Percentiles rank a stretch among this genome's conserved stretches.
Evolutionary conservation across 92 coral and sea anemone species (phyloP).

Genomic region (Porites evermanni): DNA sequence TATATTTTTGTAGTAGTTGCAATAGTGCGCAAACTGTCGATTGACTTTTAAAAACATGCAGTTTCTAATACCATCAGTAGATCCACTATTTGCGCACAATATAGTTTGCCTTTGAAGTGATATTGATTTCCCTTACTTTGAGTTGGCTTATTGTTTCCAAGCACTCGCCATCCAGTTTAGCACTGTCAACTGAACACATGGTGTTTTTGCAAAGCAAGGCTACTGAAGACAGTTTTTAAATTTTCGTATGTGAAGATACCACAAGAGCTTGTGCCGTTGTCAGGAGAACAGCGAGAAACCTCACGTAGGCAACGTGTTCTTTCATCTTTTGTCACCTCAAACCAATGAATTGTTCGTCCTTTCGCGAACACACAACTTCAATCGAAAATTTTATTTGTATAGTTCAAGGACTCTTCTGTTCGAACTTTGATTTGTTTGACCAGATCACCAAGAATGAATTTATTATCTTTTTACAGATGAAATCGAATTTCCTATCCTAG

Average conservation of each 20-base stretch:
- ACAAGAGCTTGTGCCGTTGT: slow-evolving; percentile 21
- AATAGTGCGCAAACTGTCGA: slow-evolving; percentile 13
- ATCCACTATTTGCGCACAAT: neutral
- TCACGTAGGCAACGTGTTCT: slow-evolving; percentile 27
- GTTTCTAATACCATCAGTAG: neutral
- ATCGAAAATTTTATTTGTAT: slow-evolving; percentile 28
- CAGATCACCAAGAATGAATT: slow-evolving; percentile 30
- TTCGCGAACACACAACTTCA: slow-evolving; percentile 20
- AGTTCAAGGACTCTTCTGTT: slow-evolving; percentile 23
- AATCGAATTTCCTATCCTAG: slow-evolving; percentile 35
- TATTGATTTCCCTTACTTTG: neutral
- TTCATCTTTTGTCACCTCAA: neutral
- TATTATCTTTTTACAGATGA: slow-evolving; percentile 44
- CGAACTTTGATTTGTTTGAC: slow-evolving; percentile 49
- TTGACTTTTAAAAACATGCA: neutral
- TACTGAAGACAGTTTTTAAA: neutral
- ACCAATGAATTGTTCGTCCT: neutral
- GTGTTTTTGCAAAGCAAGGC: neutral
- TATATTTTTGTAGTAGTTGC: neutral
- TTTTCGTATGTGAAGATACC: slow-evolving; percentile 9
- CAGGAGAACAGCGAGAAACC: slow-evolving; percentile 26
- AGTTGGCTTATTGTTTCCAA: slow-evolving; percentile 10
- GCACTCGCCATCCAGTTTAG: neutral
- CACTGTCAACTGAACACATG: slow-evolving; percentile 26
- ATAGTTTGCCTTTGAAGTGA: neutral